Evolutionary conservation across 2,888 invertebrate genomes (phyloP), one percentile per base, ranked within the genome.

Genomic region (Pycnomerus fuliginosus): DNA sequence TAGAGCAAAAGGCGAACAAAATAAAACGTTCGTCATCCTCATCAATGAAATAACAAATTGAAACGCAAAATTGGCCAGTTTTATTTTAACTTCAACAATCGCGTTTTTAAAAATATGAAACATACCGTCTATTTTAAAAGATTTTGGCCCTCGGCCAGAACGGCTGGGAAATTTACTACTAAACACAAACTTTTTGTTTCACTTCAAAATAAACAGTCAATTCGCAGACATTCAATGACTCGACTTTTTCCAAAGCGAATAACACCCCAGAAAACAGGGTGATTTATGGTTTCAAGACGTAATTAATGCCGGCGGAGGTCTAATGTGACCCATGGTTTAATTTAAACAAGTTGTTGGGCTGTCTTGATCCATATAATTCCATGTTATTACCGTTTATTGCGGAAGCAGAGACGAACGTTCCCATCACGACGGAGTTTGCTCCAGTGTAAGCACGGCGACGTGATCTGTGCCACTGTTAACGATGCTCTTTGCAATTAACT

Each of bases 311-410:
- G 5, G 30, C 33, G 22, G n/a, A n/a, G 34, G 3, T 16, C 16
- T 35, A 44, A 39, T 44, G 34, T 38, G 34, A 28, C 38, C 44
- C 34, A 29, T 34, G 34, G 28, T 39, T 39, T 39, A 39, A 34
- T 44, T 44, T 34, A 38, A 39, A 39, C 44, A 39, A 44, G 38
- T 44, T 34, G 44, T 44, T 39, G 38, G 34, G 46, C 46, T 48
- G 43, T 45, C 48, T 46, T 44, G 48, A 49, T 52, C 45, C 36
- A 48, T 48, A 48, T 52, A 49, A 52, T 52, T 52, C 41, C 46
- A 49, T 49, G 48, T 52, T 52, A 49, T 52, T 52, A 52, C 48
- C 34, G 52, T 48, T 52, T 52, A 52, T 49, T 40, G 49, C 52
- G 52, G 52, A 52, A 49, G 49, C 49, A 30, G 40, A 52, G 48